Base-by-base conservation (phyloP, 2,888 invertebrate genomes). In the Melipona bicolor region DNA sequence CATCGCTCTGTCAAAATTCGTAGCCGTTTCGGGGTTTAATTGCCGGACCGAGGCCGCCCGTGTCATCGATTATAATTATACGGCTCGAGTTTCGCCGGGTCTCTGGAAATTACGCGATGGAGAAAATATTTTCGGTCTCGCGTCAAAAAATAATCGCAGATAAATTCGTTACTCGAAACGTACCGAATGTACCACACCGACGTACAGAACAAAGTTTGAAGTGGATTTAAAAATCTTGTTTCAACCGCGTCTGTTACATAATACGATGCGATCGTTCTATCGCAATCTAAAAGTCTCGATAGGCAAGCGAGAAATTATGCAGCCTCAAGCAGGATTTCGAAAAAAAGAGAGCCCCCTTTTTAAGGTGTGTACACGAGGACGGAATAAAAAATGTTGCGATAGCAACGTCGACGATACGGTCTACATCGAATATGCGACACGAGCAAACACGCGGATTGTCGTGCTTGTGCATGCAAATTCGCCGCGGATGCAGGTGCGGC, bases 381-480 rank as follows among this genome's bases (percentile, higher is more conserved):
- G 76, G 85, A 89, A 88, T 89, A 87, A 89, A 89, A 87, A 89
- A 88, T 85, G 36, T 79, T 77, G 84, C 82, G 78, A 59, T 61
- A 74, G 79, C 84, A 79, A 87, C 83, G 64, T 54, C 76, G 71
- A n/a, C 64, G 69, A 74, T 68, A 50, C 70, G 72, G 73, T 72
- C 70, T 32, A 64, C 75, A 87, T 89, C 87, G 88, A 87, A 84
- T 87, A 89, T 87, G 81, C 88, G 78, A 75, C 74, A 77, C 87
- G 79, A 82, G 88, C 87, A 89, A 89, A 89, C 89, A 88, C 83
- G 80, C 71, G 77, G 84, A 81, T 85, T 65, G 85, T 77, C 88
- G 89, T 89, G 89, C 89, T 89, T 88, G 84, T 77, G 87, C 89
- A 89, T 89, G 89, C 89, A 89, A 87, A 89, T 89, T 88, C 80